Evolutionary conservation across 2,797 vertebrate genomes (phyloP), one percentile per base, ranked within the genome.

Genomic region (Hybognathus amarus): DNA sequence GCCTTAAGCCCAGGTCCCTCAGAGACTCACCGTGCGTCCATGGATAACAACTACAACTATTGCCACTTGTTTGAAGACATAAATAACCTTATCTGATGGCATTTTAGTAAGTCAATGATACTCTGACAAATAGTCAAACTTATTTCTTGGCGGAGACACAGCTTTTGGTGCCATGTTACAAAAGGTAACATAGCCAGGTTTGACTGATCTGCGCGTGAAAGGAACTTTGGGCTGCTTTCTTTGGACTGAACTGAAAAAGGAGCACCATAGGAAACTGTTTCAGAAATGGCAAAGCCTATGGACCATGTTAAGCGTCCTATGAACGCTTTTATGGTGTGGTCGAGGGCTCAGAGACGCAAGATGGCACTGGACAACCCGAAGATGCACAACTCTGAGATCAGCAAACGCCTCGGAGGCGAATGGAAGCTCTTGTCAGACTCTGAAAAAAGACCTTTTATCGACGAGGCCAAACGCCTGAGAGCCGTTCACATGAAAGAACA

Each of bases 321-420:
- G 95, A 96, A 95, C 87, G 94, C 95, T 24, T 96, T 96, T 85
- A 96, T 96, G 95, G 95, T 95, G 71, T 96, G 95, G 95, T 96
- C 95, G 27, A 89, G 95, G 80, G 95, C 93, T 22, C 96, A 96
- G 87, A 89, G 96, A 78, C 93, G 96, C 74, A 96, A 96, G 91
- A 97, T 97, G 96, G 96, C 96, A 88, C 95, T 96, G 90, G 96
- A 97, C 88, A 96, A 97, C 89, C 96, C 96, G 52, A 97, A 97
- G 86, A 97, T 96, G 96, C 96, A 97, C 93, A 97, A 96, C 90
- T 97, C 96, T 20, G 96, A 96, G 91, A 97, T 97, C 85, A 96
- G 95, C 90, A 96, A 96, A 89, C 94, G 96, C 76, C 93, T 96
- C 74, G 96, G 96, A 0, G 95, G 95, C 4, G 95, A 89, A 82